These are phyloP conservation scores for Calliopum simillimum DNA, from an alignment of 2,888 invertebrate species.

Conservation along the genomic window DNA sequence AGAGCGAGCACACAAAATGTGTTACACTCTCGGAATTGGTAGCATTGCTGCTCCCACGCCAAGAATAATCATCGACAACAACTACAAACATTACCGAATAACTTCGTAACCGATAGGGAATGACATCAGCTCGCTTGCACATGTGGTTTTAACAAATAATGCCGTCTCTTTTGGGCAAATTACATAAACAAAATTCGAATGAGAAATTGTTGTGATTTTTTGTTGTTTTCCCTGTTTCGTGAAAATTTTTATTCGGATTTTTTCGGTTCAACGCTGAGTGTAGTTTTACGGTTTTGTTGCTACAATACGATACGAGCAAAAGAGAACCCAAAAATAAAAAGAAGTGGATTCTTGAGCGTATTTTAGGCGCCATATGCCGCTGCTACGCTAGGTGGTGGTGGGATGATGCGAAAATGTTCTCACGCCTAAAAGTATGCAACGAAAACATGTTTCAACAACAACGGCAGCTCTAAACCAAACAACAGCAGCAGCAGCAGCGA, in stretches of 20 bases:
- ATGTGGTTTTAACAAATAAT: too few relatives aligned
- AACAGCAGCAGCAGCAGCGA: conserved; percentile 8
- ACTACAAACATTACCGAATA: too few relatives aligned
- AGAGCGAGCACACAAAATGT: too few relatives aligned
- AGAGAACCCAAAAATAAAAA: conserved; percentile 24
- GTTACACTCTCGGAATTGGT: too few relatives aligned
- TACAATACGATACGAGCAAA: conserved; percentile 20
- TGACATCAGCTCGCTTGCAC: too few relatives aligned
- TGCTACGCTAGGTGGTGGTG: not conserved
- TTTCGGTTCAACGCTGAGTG: not conserved
- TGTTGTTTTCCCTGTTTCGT: conserved; percentile 2
- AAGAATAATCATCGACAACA: too few relatives aligned
- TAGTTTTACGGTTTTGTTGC: conserved; percentile 14
- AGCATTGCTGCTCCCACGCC: too few relatives aligned
- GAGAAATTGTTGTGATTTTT: conserved; percentile 7
- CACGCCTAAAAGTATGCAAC: not conserved
- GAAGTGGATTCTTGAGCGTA: conserved; percentile 12
- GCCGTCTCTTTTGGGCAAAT: not conserved
- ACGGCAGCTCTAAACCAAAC: not conserved
- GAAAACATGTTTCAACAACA: conserved; percentile 33
- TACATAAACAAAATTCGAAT: not conserved
- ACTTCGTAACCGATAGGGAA: too few relatives aligned
- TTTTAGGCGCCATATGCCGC: not conserved
- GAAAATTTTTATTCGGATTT: not conserved
- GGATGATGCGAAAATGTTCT: not conserved